phyloP scores from a whole-genome alignment of 2,888 invertebrate species.

The Dugesia japonica region DNA sequence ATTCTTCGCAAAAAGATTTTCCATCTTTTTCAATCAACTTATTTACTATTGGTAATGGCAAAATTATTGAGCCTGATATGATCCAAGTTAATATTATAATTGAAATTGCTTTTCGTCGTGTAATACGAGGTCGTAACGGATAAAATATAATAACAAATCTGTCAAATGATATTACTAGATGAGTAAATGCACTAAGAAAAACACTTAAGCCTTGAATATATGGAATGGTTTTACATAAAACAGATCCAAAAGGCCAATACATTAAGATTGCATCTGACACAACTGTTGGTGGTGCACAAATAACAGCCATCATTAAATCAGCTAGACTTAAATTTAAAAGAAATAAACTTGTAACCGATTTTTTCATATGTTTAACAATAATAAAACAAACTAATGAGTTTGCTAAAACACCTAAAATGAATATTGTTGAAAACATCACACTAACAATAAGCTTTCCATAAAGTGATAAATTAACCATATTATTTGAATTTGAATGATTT shows the following conservation, averaged over 20 bases:
- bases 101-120: neutral
- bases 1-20: neutral
- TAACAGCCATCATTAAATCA: neutral
- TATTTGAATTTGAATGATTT: neutral
- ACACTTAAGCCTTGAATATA: neutral
- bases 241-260: conserved; percentile 17
- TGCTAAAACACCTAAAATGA: neutral
- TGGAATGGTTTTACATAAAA: neutral
- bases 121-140: neutral
- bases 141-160: neutral
- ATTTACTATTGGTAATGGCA: neutral
- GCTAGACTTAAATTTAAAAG: neutral
- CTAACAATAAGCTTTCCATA: neutral
- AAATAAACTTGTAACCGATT: neutral
- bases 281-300: neutral
- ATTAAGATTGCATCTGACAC: neutral
- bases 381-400: conserved; percentile 5
- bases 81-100: neutral
- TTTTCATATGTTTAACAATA: neutral
- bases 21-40: neutral
- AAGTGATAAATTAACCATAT: neutral
- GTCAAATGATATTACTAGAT: neutral
- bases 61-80: neutral
- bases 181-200: neutral
- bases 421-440: neutral